These are phyloP conservation scores for Drosophila lacteicornis DNA, from an alignment of 1,140 invertebrate genomes.

Conservation along the genomic window DNA sequence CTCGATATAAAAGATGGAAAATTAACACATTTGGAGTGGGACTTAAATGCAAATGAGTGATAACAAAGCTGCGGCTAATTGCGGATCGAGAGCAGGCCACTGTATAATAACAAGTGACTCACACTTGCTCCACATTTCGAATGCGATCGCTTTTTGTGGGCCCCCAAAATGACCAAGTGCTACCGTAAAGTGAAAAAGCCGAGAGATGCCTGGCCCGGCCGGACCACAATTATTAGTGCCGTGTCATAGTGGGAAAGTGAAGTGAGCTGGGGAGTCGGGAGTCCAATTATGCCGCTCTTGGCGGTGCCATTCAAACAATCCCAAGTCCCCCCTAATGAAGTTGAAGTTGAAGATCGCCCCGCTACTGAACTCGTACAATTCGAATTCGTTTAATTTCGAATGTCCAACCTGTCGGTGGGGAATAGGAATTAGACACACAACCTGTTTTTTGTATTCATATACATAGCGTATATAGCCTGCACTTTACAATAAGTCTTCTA, in stretches of 20 bases:
- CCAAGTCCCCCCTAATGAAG: conserved; percentile 84
- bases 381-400: conserved; percentile 56
- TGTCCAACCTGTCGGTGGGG: conserved; percentile 26
- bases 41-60: conserved; percentile 54
- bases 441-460: conserved; percentile 11
- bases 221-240: conserved; percentile 73
- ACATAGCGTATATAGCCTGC: too few species aligned
- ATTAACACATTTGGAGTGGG: conserved; percentile 44
- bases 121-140: conserved; percentile 65
- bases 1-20: conserved; percentile 12
- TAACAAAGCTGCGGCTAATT: conserved; percentile 72
- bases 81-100: conserved; percentile 54
- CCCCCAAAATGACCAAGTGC: conserved; percentile 40
- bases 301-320: conserved; percentile 82
- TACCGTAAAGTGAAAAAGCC: conserved; percentile 59
- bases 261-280: conserved; percentile 47
- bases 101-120: conserved; percentile 59
- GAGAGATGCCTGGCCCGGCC: conserved; percentile 5
- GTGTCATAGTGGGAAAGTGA: conserved; percentile 84
- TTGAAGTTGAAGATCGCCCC: conserved; percentile 83
- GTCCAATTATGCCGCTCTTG: conserved; percentile 61
- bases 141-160: conserved; percentile 25
- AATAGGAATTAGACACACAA: conserved; percentile 24
- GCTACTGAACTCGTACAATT: conserved; percentile 69
- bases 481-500: conserved; percentile 1